phyloP scores from a whole-genome alignment of 2,113 vertebrate species.

The Sinocyclocheilus rhinocerous region DNA sequence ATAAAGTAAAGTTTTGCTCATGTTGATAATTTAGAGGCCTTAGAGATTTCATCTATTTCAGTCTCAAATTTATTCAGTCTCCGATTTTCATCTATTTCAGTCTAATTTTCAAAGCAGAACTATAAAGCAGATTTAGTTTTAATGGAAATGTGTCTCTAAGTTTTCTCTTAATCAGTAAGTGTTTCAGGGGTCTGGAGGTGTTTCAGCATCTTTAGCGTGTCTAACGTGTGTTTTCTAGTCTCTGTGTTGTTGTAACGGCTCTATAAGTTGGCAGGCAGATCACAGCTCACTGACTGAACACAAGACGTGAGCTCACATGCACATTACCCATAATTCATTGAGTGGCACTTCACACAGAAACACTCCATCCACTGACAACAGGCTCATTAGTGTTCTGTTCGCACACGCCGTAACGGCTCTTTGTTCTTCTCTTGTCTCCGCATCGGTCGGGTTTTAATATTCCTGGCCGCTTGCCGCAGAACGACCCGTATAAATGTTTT shows the following conservation, averaged over 20 bases:
- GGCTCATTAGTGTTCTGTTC: constrained; percentile 5
- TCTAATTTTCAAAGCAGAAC: too few species aligned
- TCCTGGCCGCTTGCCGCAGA: constrained; percentile 49
- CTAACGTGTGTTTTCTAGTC: background rate
- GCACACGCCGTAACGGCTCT: background rate
- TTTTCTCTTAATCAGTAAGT: too few species aligned
- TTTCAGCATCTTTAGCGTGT: background rate
- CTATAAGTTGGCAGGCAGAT: background rate
- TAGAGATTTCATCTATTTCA: too few species aligned
- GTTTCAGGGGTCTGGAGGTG: too few species aligned
- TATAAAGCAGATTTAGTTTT: too few species aligned
- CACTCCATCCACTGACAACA: background rate
- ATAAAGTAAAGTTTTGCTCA: too few species aligned
- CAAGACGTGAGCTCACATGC: constrained; percentile 3
- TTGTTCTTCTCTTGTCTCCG: constrained; percentile 7
- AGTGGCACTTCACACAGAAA: constrained; percentile 21
- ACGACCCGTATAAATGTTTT: constrained; percentile 53
- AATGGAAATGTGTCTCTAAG: too few species aligned
- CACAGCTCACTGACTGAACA: background rate
- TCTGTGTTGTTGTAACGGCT: background rate
- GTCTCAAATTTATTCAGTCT: too few species aligned
- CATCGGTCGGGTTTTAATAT: constrained; percentile 64
- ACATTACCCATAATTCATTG: constrained; percentile 13
- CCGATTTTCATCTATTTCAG: too few species aligned
- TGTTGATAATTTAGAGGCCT: too few species aligned